Percentiles rank a stretch among this genome's conserved stretches.
Evolutionary conservation across 64 coral and sea anemone genomes (phyloP).

Genomic region (Acropora yongei): DNA sequence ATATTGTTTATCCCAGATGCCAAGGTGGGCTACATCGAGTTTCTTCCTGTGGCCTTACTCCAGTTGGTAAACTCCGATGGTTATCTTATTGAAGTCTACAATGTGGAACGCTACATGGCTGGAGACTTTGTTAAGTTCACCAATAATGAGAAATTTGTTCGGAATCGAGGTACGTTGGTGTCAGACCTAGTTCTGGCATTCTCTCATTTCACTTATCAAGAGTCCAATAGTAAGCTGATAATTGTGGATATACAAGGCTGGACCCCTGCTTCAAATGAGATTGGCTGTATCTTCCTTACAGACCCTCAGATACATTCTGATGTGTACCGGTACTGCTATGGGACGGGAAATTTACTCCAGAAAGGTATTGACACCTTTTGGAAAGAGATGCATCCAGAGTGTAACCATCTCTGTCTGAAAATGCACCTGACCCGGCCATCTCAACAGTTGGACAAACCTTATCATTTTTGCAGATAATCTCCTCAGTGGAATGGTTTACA

Average conservation of each 20-base stretch:
- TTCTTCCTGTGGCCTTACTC: conserved; percentile 89
- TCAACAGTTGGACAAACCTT: neutral
- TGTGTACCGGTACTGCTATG: conserved; percentile 79
- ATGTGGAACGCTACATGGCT: conserved; percentile 95
- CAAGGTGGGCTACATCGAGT: conserved; percentile 78
- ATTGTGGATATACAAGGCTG: conserved; percentile 97
- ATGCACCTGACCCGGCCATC: conserved; percentile 67
- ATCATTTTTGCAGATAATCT: neutral
- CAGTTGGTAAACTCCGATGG: conserved; percentile 51
- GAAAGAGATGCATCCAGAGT: conserved; percentile 84
- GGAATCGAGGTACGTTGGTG: neutral
- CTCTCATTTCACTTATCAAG: conserved; percentile 91
- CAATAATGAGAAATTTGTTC: conserved; percentile 78
- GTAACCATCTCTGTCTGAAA: conserved; percentile 81
- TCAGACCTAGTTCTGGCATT: conserved; percentile 88
- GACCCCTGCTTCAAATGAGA: conserved; percentile 60
- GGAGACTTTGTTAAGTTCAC: conserved; percentile 96
- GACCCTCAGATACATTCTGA: conserved; percentile 96
- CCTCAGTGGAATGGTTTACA: too few species aligned
- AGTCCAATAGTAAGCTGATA: conserved; percentile 68
- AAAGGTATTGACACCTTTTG: conserved; percentile 88
- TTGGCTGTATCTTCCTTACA: conserved; percentile 87
- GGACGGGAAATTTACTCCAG: conserved; percentile 82
- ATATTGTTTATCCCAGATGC: conserved; percentile 59
- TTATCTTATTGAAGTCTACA: conserved; percentile 65